Percentiles rank a stretch among this genome's conserved stretches.
These are phyloP conservation scores for Punctoribates punctum DNA, from an alignment of 2,888 invertebrate genomes.

Conservation along the genomic window DNA sequence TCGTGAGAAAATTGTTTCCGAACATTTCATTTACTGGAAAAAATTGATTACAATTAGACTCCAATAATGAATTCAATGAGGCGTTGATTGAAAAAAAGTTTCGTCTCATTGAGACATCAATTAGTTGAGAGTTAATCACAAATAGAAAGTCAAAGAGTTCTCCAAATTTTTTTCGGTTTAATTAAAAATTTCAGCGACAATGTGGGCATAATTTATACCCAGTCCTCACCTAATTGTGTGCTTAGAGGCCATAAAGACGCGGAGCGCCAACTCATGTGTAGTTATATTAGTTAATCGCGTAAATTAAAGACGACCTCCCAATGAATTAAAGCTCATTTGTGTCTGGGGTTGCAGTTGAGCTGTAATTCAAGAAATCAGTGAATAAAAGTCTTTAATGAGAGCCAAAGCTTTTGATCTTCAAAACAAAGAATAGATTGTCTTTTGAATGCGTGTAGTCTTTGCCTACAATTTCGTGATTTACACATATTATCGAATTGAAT, in stretches of 20 bases:
- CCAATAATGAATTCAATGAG: background rate
- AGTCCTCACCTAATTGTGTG: no score
- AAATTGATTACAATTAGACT: background rate
- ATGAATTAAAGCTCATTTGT: background rate
- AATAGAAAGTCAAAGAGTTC: background rate
- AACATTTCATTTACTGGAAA: no score
- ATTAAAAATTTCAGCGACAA: no score
- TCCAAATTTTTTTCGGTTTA: no score
- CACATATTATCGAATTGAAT: conserved; percentile 20
- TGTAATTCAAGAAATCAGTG: background rate
- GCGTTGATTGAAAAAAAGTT: conserved; percentile 3
- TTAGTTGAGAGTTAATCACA: conserved; percentile 10
- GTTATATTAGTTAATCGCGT: background rate
- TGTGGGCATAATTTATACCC: no score
- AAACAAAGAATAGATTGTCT: no score
- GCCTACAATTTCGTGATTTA: conserved; percentile 14
- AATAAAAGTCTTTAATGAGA: background rate
- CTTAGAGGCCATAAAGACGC: no score
- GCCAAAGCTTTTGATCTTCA: no score
- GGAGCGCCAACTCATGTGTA: background rate
- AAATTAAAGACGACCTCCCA: background rate
- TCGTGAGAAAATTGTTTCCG: no score
- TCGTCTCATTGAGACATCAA: conserved; percentile 1
- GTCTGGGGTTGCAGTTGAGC: background rate
- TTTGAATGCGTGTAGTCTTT: no score